These are phyloP conservation scores for Epistrophe eligans DNA, from an alignment of 2,888 invertebrate species.

Conservation along the genomic window DNA sequence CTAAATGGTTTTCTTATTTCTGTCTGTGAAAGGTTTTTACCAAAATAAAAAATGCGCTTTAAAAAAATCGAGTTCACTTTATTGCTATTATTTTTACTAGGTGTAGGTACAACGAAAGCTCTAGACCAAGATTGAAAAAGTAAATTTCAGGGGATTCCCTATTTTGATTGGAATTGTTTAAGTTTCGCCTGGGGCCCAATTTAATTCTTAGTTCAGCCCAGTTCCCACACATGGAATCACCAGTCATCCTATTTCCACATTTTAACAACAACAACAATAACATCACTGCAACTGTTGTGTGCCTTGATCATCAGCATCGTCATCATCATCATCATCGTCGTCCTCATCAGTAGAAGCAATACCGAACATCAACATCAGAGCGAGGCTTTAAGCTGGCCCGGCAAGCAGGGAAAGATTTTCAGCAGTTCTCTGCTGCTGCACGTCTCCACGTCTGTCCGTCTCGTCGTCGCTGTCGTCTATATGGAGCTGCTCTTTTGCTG, in stretches of 20 bases:
- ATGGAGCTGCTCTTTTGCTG: slow-evolving; percentile 16
- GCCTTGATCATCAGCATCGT: slow-evolving; percentile 60
- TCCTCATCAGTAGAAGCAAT: slow-evolving; percentile 37
- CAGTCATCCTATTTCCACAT: slow-evolving; percentile 39
- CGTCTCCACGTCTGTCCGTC: slow-evolving; percentile 23
- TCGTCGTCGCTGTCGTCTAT: slow-evolving; percentile 23
- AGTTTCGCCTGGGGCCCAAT: not conserved
- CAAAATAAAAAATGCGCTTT: too few species aligned
- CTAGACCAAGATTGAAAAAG: not conserved
- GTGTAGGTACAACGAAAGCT: too few species aligned
- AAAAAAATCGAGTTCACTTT: not conserved
- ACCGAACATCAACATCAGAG: slow-evolving; percentile 47
- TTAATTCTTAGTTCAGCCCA: slow-evolving; percentile 13
- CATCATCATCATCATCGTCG: slow-evolving; percentile 46
- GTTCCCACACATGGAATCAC: slow-evolving; percentile 59
- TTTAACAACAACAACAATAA: slow-evolving; percentile 39
- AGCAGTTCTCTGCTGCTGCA: slow-evolving; percentile 24
- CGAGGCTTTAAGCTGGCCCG: slow-evolving; percentile 38
- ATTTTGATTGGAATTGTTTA: not conserved
- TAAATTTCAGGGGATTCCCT: not conserved
- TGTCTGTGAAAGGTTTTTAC: too few species aligned
- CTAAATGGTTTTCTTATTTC: too few species aligned
- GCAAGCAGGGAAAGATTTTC: slow-evolving; percentile 48
- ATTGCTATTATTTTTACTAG: too few species aligned
- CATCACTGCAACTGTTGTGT: slow-evolving; percentile 61